Evolutionary conservation across 2,888 invertebrate species (phyloP).

Genomic region (Amphimallon solstitiale): DNA sequence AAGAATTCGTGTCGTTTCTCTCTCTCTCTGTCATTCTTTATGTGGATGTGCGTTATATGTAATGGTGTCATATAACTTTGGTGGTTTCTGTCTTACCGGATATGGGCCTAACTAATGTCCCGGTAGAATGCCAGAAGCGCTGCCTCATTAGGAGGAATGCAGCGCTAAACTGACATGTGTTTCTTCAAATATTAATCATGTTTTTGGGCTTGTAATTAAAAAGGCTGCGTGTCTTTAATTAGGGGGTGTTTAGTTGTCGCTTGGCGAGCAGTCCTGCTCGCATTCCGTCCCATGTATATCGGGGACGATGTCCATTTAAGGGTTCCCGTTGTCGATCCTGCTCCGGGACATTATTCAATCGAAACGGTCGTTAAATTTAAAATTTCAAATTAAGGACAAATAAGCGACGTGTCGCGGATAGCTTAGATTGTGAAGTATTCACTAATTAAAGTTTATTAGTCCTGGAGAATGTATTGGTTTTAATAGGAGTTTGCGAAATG

Average conservation of each 20-base stretch:
- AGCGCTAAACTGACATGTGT: conserved; percentile 64
- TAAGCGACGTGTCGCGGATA: conserved; percentile 28
- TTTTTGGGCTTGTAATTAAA: conserved; percentile 61
- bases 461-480: conserved; percentile 14
- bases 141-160: conserved; percentile 64
- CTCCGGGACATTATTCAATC: neutral
- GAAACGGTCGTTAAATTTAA: conserved; percentile 10
- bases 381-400: conserved; percentile 38
- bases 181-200: conserved; percentile 62
- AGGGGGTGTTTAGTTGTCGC: conserved; percentile 61
- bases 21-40: too few species aligned
- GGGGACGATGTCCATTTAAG: conserved; percentile 16
- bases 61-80: conserved; percentile 43
- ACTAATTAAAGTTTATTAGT: conserved; percentile 30
- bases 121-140: conserved; percentile 57
- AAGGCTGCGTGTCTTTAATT: conserved; percentile 56
- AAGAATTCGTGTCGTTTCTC: too few species aligned
- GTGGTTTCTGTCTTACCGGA: conserved; percentile 52
- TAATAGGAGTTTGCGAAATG: conserved; percentile 16
- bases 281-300: conserved; percentile 13
- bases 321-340: neutral
- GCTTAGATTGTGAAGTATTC: conserved; percentile 23
- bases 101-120: conserved; percentile 59
- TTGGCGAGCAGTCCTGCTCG: conserved; percentile 45
- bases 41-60: neutral